phyloP scores from a whole-genome alignment of 2,888 invertebrate species.

The Lasioglossum marginatum region DNA sequence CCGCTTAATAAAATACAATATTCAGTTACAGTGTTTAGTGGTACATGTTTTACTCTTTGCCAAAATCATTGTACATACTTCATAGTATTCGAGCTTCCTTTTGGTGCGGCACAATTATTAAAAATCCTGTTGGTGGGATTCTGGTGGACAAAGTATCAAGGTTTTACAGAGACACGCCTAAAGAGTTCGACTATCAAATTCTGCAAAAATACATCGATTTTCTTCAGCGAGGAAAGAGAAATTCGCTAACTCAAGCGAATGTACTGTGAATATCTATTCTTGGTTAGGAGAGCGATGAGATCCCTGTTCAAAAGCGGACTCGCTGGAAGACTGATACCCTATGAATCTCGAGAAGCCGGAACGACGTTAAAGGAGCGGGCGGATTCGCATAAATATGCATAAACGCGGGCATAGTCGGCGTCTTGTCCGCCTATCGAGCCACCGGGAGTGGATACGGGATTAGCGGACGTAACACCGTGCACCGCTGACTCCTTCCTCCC shows the following conservation, averaged over 20 bases:
- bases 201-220: not conserved
- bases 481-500: not conserved
- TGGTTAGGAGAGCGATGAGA: not conserved
- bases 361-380: not conserved
- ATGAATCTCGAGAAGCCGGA: constrained; percentile 20
- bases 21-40: not conserved
- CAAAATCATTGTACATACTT: too few relatives aligned
- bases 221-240: not conserved
- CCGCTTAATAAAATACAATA: not conserved
- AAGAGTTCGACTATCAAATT: not conserved
- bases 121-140: not conserved
- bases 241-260: not conserved
- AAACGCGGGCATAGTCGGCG: not conserved
- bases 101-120: too few relatives aligned
- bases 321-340: constrained; percentile 8
- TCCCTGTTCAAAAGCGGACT: not conserved
- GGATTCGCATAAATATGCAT: constrained; percentile 27
- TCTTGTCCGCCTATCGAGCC: not conserved
- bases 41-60: too few relatives aligned
- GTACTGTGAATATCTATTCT: not conserved
- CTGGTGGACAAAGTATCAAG: not conserved
- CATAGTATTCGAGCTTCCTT: not conserved
- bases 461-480: constrained; percentile 16
- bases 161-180: not conserved
- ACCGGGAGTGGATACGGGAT: constrained; percentile 24